Evolutionary conservation across 2,888 invertebrate genomes (phyloP), one percentile per base, ranked within the genome.

Genomic region (Meteorus colon): DNA sequence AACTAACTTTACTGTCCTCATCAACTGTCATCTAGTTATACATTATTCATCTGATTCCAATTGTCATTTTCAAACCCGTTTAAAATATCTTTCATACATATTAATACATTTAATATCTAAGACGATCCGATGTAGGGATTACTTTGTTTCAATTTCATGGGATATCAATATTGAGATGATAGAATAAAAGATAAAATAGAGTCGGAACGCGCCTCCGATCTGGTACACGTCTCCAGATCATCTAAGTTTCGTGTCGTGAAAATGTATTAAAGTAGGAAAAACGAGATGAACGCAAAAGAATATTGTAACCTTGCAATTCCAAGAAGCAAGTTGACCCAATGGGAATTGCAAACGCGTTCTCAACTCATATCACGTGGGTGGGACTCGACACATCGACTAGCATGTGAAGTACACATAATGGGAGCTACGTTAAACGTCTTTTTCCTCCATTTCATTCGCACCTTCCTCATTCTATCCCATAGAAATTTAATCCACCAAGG

Each of bases 401-500:
- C 66, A 71, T 51, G 71, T 75, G 75, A 75, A 75, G 67, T 75
- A 75, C 60, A 63, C 72, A 67, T 75, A 75, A 75, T 67, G 66
- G 48, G 48, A 45, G 16, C 55, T 48, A 75, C 65, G 65, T 48
- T 51, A 45, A 75, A 75, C 19, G 55, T 55, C 19, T 4, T 55
- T 55, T 55, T 24, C 16, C n/a, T n/a, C n/a, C 48, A 48, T 48
- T 48, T 48, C n/a, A n/a, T 48, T 48, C 48, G 10, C 48, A 55
- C 55, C 19, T 55, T 19, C 24, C 55, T 55, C 55, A 55, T 75
- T 67, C 60, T 75, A 63, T 29, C 37, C 72, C 72, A 72, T 75
- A 78, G 82, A 83, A 85, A 84, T 85, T 86, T 84, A 85, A 86
- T 85, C 82, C 82, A 74, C 79, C 78, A 76, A 75, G 77, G 77